These are phyloP conservation scores for Clivina fossor DNA, from an alignment of 2,888 invertebrate species.

Conservation along the genomic window DNA sequence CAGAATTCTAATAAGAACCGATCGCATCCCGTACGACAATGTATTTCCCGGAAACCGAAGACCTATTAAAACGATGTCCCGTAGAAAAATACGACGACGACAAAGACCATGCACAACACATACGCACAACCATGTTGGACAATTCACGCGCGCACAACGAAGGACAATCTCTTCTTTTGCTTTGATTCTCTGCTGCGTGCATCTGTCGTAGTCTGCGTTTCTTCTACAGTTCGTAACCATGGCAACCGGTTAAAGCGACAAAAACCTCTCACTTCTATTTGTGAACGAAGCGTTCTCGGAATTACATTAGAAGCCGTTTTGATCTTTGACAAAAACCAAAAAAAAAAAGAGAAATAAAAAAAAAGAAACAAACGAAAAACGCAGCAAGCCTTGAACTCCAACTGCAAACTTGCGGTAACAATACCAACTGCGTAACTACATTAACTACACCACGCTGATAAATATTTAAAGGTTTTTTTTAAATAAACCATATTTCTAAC, in stretches of 20 bases:
- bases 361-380: background rate
- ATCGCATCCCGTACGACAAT: background rate
- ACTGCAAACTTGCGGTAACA: background rate
- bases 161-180: slow-evolving; percentile 12
- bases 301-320: slow-evolving; percentile 33
- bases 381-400: background rate
- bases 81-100: slow-evolving; percentile 16
- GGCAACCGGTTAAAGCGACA: slow-evolving; percentile 29
- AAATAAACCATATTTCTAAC: too few species aligned
- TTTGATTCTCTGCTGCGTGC: slow-evolving; percentile 23
- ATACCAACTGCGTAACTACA: background rate
- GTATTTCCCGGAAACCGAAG: background rate
- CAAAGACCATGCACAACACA: background rate
- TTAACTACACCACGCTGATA: too few species aligned
- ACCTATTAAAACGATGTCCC: background rate
- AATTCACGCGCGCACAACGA: slow-evolving; percentile 17
- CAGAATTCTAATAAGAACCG: too few species aligned
- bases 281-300: slow-evolving; percentile 30
- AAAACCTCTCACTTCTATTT: slow-evolving; percentile 30
- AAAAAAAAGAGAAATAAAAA: slow-evolving; percentile 8
- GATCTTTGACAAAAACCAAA: slow-evolving; percentile 29
- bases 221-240: slow-evolving; percentile 16
- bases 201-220: slow-evolving; percentile 8
- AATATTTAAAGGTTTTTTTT: too few species aligned
- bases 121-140: background rate